Conservation (phyloP, 2,113 vertebrate species). For the Apodemus sylvaticus region DNA sequence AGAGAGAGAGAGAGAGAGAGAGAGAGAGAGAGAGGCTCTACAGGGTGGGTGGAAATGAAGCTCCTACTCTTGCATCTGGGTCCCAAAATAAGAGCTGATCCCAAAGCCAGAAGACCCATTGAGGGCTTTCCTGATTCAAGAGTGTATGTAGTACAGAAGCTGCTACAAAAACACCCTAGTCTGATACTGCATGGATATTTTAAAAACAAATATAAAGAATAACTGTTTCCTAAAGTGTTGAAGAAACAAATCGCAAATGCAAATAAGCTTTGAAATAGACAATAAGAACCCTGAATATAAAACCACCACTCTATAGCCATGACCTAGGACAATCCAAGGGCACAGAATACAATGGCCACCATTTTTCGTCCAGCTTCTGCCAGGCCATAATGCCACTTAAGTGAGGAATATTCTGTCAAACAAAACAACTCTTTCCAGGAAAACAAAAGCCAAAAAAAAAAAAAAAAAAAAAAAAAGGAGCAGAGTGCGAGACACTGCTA, state of each 20-base stretch:
- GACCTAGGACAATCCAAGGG: neutral
- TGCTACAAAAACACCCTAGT: neutral
- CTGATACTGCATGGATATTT: neutral
- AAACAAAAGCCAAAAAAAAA: neutral
- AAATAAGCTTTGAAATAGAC: neutral
- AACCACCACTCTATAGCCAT: neutral
- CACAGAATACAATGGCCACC: accelerated
- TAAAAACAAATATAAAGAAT: neutral
- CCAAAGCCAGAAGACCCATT: neutral
- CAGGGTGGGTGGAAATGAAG: accelerated
- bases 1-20: neutral
- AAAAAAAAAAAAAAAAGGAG: neutral
- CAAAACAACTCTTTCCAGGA: neutral
- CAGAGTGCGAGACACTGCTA: neutral
- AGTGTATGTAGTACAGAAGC: accelerated
- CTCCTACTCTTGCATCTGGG: accelerated
- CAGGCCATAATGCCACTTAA: neutral
- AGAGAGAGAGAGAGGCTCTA: neutral
- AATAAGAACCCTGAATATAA: too few species aligned
- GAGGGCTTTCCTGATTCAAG: neutral
- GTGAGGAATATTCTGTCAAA: neutral
- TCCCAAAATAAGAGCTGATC: neutral
- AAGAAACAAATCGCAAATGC: neutral
- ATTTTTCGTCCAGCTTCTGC: neutral
- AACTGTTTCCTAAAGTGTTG: neutral